Evolutionary conservation across 2,113 vertebrate genomes (phyloP).

Genomic region (Rhabdornis inornatus): DNA sequence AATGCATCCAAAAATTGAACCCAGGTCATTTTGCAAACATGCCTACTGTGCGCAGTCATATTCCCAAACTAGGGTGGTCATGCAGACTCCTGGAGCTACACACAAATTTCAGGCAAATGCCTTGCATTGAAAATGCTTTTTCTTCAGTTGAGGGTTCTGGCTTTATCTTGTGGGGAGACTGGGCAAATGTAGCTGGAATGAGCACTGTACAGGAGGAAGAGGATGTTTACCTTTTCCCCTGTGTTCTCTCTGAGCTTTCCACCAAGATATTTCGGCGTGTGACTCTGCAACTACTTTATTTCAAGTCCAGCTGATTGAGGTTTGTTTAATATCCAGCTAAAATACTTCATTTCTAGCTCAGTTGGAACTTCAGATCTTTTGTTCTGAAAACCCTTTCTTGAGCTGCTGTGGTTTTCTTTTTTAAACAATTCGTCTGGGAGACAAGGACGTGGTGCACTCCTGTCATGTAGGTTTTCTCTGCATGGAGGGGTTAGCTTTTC

Average conservation of each 20-base stretch:
- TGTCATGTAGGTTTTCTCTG: neutral
- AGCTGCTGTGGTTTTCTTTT: neutral
- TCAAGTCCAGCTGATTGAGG: neutral
- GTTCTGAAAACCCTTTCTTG: neutral
- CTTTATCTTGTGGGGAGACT: neutral
- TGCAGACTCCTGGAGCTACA: neutral
- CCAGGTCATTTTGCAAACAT: neutral
- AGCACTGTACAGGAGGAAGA: neutral
- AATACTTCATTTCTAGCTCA: neutral
- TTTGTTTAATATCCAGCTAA: constrained; percentile 34
- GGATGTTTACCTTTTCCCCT: neutral
- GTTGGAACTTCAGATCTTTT: constrained; percentile 18
- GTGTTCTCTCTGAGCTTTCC: neutral
- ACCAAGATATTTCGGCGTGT: neutral
- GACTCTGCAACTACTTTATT: neutral
- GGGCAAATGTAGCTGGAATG: neutral
- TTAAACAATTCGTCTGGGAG: neutral
- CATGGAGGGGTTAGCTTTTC: neutral
- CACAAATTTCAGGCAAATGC: neutral
- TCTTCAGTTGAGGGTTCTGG: neutral
- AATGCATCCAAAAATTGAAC: neutral
- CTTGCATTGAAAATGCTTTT: neutral
- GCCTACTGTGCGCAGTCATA: neutral
- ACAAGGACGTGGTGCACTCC: neutral
- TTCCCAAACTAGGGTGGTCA: neutral